Percentiles rank a stretch among this genome's conserved stretches.
Evolutionary conservation across 2,797 vertebrate species (phyloP).

Genomic region (Pteronotus mesoamericanus): DNA sequence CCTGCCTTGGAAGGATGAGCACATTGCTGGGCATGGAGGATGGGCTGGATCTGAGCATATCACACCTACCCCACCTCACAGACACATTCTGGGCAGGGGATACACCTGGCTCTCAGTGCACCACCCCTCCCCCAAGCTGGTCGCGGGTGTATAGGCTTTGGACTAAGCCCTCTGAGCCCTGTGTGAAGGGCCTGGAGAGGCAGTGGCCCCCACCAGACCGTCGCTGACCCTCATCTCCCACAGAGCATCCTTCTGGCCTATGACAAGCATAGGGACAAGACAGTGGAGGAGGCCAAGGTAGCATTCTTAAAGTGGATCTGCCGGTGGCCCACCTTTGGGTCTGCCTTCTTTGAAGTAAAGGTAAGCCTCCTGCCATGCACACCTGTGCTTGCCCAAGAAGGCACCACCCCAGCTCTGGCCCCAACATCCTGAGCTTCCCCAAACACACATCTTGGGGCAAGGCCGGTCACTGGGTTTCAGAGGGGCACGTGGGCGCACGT

Average conservation of each 20-base stretch:
- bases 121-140: fast-evolving
- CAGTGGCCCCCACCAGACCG: neutral
- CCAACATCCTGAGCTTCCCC: neutral
- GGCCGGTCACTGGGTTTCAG: too few species aligned
- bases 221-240: neutral
- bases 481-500: fast-evolving
- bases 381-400: neutral
- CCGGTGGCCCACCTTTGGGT: slow-evolving; percentile 95
- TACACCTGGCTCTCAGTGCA: neutral
- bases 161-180: neutral
- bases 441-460: fast-evolving
- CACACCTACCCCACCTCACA: too few species aligned
- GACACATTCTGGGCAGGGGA: neutral
- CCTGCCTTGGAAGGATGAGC: fast-evolving
- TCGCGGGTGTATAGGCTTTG: neutral
- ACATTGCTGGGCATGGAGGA: neutral
- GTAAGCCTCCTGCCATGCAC: slow-evolving; percentile 76
- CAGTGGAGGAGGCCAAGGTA: slow-evolving; percentile 88
- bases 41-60: fast-evolving
- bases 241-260: slow-evolving; percentile 87
- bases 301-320: slow-evolving; percentile 90
- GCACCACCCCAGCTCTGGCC: neutral
- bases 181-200: fast-evolving
- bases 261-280: slow-evolving; percentile 87
- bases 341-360: slow-evolving; percentile 98